Evolutionary conservation across 1,140 invertebrate genomes (phyloP).

Genomic region (Gonioctena quinquepunctata): DNA sequence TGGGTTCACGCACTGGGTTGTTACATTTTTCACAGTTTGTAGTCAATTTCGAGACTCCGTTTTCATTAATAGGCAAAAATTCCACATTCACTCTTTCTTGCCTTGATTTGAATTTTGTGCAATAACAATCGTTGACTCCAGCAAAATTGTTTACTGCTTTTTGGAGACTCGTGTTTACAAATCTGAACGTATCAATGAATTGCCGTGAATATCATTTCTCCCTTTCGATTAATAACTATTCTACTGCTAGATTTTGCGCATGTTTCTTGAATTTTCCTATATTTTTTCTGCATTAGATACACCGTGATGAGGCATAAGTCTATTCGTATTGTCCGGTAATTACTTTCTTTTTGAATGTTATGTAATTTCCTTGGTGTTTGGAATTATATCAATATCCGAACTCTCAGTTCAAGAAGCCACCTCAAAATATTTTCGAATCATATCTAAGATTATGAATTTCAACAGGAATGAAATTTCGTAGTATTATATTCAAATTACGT

Average conservation of each 20-base stretch:
- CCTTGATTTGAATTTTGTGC: too few species aligned
- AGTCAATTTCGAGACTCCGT: constrained; percentile 15
- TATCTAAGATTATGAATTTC: constrained; percentile 18
- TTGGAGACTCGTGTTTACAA: constrained; percentile 8
- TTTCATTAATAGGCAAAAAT: constrained; percentile 8
- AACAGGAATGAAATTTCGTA: constrained; percentile 13
- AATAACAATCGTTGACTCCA: too few species aligned
- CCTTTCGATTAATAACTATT: constrained; percentile 14
- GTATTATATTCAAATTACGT: too few species aligned
- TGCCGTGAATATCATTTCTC: background rate
- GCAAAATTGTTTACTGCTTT: constrained; percentile 1
- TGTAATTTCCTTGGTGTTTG: too few species aligned
- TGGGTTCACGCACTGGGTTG: constrained; percentile 4
- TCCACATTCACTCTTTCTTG: constrained; percentile 5
- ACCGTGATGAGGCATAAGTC: background rate
- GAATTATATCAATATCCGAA: too few species aligned
- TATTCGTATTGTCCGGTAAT: constrained; percentile 4
- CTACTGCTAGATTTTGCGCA: constrained; percentile 8
- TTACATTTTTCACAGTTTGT: too few species aligned
- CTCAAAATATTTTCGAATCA: constrained; percentile 16
- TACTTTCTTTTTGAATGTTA: constrained; percentile 11
- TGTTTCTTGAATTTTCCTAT: constrained; percentile 17
- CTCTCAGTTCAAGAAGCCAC: constrained; percentile 2
- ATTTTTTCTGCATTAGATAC: constrained; percentile 9
- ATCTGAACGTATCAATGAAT: constrained; percentile 20